Base-by-base conservation (phyloP, 2,888 invertebrate species). In the Apamea monoglypha region DNA sequence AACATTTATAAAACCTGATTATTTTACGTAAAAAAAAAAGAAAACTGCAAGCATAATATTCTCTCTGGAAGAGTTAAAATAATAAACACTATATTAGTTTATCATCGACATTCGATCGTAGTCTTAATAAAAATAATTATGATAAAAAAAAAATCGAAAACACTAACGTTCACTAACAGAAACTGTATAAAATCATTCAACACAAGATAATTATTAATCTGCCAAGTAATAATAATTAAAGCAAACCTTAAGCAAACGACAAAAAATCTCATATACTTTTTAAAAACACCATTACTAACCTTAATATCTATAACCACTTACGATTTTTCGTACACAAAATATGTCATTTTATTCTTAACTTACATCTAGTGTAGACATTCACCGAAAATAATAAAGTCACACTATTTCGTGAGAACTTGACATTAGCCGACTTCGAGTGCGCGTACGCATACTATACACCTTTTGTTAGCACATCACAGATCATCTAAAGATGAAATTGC, bases 401-500 rank as follows among this genome's bases (percentile, higher is more conserved):
- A 81, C 79, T 78, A 82, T 77, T 74, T 63, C 77, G 82, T 85
- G 86, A 90, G 88, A 88, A 80, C 73, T 86, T 89, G 84, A 78
- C 83, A 81, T 73, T 84, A 90, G 82, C 90, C 89, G 87, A 84
- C 84, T 81, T 89, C 87, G 91, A 90, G 91, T 90, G 87, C 91
- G 92, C 91, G 88, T 87, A 76, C 86, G 78, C 89, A 87, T 89
- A 87, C 86, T 82, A 87, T 82, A 90, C 91, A 91, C 87, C 83
- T 92, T 94, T 94, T 91, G 94, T 95, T 94, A 96, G 95, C 96
- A 93, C 94, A 96, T 96, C 96, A 96, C 96, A 96, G 96, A 95
- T 96, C 94, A 94, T 90, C 86, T 83, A 87, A 59, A 76, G 68
- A 90, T 87, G 87, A 91, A 92, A 94, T 94, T 93, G 93, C 93